Evolutionary conservation across 2,797 vertebrate genomes (phyloP).

Genomic region (Acomys russatus): DNA sequence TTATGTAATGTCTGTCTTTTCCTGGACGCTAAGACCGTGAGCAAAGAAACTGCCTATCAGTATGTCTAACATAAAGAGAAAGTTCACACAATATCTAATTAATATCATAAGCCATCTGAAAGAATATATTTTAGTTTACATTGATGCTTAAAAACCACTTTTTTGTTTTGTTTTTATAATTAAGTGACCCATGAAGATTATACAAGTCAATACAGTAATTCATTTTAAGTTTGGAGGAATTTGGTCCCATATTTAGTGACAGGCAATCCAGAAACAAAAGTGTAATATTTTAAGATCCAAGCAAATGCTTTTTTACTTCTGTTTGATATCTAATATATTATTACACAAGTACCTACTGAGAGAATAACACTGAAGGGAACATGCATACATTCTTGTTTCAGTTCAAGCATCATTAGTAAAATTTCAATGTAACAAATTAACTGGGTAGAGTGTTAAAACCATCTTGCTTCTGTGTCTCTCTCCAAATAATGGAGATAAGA

Average conservation of each 20-base stretch:
- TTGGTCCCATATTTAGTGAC: neutral
- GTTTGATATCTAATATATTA: neutral
- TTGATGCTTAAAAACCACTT: neutral
- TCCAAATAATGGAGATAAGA: neutral
- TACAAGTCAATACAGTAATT: neutral
- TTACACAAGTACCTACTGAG: neutral
- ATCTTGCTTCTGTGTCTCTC: slow-evolving; percentile 20
- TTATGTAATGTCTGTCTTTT: neutral
- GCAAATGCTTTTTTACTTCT: neutral
- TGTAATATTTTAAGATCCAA: neutral
- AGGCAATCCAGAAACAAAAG: neutral
- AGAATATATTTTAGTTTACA: neutral
- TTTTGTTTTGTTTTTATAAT: neutral
- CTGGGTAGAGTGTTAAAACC: neutral
- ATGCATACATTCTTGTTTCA: neutral
- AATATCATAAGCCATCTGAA: neutral
- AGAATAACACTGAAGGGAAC: neutral
- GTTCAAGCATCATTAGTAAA: slow-evolving; percentile 9
- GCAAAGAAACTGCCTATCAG: neutral
- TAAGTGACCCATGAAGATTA: neutral
- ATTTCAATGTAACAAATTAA: slow-evolving; percentile 53
- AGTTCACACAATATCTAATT: neutral
- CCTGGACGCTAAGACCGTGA: neutral
- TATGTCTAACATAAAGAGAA: neutral
- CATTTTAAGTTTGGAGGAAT: neutral